phyloP scores from a whole-genome alignment of 2,113 vertebrate genomes.

The Cervus canadensis region DNA sequence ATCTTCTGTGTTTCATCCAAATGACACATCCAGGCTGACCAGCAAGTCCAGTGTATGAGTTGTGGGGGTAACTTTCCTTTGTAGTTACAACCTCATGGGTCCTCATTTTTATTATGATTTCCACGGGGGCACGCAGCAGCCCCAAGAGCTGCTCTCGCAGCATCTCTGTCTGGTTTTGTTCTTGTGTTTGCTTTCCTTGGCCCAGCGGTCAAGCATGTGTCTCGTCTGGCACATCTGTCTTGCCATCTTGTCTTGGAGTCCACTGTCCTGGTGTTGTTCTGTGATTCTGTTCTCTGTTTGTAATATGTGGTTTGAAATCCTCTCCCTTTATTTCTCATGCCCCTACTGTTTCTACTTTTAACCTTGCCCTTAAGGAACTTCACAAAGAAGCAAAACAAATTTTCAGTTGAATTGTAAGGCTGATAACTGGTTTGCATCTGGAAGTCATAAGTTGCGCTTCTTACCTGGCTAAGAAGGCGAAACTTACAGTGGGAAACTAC shows the following conservation, averaged over 20 bases:
- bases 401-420: constrained; percentile 47
- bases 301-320: constrained; percentile 81
- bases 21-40: constrained; percentile 80
- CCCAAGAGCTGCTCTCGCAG: constrained; percentile 65
- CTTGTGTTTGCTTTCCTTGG: constrained; percentile 65
- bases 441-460: constrained; percentile 5
- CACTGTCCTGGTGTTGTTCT: constrained; percentile 77
- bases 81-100: constrained; percentile 59
- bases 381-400: constrained; percentile 86
- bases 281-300: constrained; percentile 97
- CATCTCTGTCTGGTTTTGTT: constrained; percentile 61
- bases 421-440: constrained; percentile 17
- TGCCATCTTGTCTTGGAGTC: constrained; percentile 78
- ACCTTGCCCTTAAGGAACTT: constrained; percentile 74
- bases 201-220: constrained; percentile 70
- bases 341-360: constrained; percentile 54
- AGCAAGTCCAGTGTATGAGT: constrained; percentile 80
- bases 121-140: constrained; percentile 69
- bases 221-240: constrained; percentile 77
- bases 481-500: constrained; percentile 51
- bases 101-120: constrained; percentile 67
- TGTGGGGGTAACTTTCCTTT: constrained; percentile 75
- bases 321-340: constrained; percentile 48
- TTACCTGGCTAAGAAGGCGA: neutral
- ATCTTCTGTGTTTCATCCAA: constrained; percentile 85